A percentile compares a stretch with the other conserved stretches of the same genome.
Conservation (phyloP, 2,797 vertebrate genomes). For the Lindbergichthys nudifrons region DNA sequence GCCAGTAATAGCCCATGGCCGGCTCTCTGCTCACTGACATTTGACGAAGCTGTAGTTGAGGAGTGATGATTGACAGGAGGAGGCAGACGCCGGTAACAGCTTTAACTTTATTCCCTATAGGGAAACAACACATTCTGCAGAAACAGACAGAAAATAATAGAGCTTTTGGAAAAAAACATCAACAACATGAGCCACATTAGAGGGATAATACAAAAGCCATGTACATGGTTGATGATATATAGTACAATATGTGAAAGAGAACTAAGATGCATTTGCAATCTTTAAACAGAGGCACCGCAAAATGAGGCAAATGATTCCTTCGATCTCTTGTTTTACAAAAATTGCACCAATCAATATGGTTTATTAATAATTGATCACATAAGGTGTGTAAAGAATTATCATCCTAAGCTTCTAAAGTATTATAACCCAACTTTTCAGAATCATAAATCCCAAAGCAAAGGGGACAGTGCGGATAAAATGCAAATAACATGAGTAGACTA, state of each 20-base stretch:
- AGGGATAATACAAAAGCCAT: background rate
- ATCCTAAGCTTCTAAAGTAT: no score
- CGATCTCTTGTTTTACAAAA: no score
- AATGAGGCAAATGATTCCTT: background rate
- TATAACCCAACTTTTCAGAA: no score
- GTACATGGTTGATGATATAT: background rate
- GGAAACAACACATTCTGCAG: conserved; percentile 15
- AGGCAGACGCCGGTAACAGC: conserved; percentile 29
- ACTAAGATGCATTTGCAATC: background rate
- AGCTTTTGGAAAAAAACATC: conserved; percentile 9
- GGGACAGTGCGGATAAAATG: no score
- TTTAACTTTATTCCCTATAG: conserved; percentile 40
- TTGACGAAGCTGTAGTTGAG: conserved; percentile 57
- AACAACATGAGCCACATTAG: background rate
- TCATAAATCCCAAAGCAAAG: no score
- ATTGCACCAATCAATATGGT: background rate
- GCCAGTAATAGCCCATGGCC: conserved; percentile 65
- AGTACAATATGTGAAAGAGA: background rate
- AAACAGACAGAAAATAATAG: background rate
- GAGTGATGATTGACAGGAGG: conserved; percentile 56
- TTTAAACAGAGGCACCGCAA: background rate
- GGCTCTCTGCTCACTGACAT: conserved; percentile 67
- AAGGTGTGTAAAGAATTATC: no score
- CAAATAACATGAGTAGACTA: no score
- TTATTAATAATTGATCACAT: background rate